phyloP scores from a whole-genome alignment of 2,888 invertebrate genomes.

The Himalopsyche tibetana region DNA sequence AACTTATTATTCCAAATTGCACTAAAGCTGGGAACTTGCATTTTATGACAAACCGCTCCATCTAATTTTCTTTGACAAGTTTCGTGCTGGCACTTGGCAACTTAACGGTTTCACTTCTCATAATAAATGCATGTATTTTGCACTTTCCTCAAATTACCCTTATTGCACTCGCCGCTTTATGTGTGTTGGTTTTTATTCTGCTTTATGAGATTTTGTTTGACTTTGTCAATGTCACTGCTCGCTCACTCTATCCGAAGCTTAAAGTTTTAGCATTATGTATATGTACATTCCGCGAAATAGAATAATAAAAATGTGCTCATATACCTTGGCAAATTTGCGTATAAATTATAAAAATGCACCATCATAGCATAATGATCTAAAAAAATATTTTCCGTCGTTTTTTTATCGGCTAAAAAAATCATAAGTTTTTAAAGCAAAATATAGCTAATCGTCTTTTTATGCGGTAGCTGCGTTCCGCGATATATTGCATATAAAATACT shows the following conservation, averaged over 20 bases:
- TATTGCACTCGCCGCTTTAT: background rate
- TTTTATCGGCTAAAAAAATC: too few relatives aligned
- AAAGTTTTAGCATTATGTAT: background rate
- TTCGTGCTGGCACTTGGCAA: conserved; percentile 18
- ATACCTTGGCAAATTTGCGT: too few relatives aligned
- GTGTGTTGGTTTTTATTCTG: background rate
- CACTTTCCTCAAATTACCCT: conserved; percentile 38
- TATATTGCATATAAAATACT: too few relatives aligned
- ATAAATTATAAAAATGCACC: too few relatives aligned
- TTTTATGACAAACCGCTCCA: conserved; percentile 27
- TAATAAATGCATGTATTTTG: conserved; percentile 40
- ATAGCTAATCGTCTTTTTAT: too few relatives aligned
- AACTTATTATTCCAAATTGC: conserved; percentile 32
- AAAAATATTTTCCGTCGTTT: too few relatives aligned
- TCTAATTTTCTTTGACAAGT: conserved; percentile 40
- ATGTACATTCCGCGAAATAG: background rate
- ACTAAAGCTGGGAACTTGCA: background rate
- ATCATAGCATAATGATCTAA: too few relatives aligned
- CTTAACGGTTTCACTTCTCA: conserved; percentile 20
- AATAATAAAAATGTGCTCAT: too few relatives aligned
- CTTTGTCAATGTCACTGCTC: conserved; percentile 27
- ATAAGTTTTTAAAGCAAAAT: too few relatives aligned
- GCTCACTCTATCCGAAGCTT: background rate
- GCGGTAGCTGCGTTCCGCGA: too few relatives aligned
- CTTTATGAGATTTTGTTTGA: conserved; percentile 36